phyloP scores from a whole-genome alignment of 2,888 invertebrate genomes.

The Polymixis flavicincta region DNA sequence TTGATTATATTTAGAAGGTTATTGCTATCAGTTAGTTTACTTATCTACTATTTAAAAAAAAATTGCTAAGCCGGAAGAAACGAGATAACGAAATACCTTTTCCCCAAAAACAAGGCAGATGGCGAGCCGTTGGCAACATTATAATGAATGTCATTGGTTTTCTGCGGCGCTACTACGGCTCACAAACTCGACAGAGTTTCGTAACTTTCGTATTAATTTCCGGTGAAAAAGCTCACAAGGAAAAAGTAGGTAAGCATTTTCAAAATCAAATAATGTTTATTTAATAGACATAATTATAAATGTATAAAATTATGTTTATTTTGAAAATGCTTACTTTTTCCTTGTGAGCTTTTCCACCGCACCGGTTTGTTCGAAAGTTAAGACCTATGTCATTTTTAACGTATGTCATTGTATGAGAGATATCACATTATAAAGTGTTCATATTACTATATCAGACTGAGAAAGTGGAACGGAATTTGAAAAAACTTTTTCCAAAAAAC shows the following conservation, averaged over 20 bases:
- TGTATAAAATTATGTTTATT: too few relatives aligned
- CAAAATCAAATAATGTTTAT: not conserved
- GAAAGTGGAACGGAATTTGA: not conserved
- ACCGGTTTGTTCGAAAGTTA: too few relatives aligned
- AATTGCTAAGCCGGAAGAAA: not conserved
- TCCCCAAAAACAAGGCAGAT: constrained; percentile 12
- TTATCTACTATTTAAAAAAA: too few relatives aligned
- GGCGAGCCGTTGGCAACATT: constrained; percentile 67
- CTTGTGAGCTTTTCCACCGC: too few relatives aligned
- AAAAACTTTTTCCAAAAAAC: not conserved
- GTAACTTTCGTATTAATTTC: constrained; percentile 14
- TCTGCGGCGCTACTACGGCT: constrained; percentile 37
- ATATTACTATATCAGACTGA: not conserved
- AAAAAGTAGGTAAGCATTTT: not conserved
- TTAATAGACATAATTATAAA: too few relatives aligned
- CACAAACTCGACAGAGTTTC: constrained; percentile 45
- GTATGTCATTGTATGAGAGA: too few relatives aligned
- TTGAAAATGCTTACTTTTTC: too few relatives aligned
- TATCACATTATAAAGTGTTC: too few relatives aligned
- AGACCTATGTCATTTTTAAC: too few relatives aligned
- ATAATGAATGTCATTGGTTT: constrained; percentile 65
- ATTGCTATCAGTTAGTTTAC: not conserved
- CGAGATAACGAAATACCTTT: not conserved
- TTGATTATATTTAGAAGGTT: not conserved
- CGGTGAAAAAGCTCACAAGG: constrained; percentile 18